phyloP scores from a whole-genome alignment of 2,888 invertebrate species.

The Tubulanus polymorphus region DNA sequence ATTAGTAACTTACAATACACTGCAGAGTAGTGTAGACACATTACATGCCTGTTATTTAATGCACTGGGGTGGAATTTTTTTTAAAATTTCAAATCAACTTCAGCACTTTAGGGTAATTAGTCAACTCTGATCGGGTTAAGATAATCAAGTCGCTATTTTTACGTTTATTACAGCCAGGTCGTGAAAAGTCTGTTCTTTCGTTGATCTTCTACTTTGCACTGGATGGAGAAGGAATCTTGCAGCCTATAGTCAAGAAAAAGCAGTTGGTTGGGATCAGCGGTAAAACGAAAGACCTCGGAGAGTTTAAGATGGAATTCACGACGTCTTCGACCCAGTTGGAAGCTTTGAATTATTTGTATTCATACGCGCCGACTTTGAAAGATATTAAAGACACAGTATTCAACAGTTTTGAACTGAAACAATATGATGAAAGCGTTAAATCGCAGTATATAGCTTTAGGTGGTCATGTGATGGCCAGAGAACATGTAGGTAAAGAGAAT shows the following conservation, averaged over 20 bases:
- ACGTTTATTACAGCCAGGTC: too few relatives aligned
- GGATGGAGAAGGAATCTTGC: conserved; percentile 57
- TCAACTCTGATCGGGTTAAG: too few relatives aligned
- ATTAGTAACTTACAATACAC: too few relatives aligned
- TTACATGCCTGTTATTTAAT: too few relatives aligned
- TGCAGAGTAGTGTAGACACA: too few relatives aligned
- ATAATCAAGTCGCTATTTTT: too few relatives aligned
- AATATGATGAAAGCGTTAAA: conserved; percentile 37
- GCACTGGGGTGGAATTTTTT: too few relatives aligned
- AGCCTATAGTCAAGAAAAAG: conserved; percentile 34
- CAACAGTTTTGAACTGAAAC: conserved; percentile 34
- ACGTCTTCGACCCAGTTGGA: conserved; percentile 34
- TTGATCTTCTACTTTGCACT: conserved; percentile 56
- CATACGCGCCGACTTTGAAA: conserved; percentile 34
- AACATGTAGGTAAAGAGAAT: conserved; percentile 48
- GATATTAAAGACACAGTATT: conserved; percentile 40
- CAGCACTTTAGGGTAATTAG: too few relatives aligned
- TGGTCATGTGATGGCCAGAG: conserved; percentile 39
- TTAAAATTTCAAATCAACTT: too few relatives aligned
- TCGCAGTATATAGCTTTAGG: conserved; percentile 36
- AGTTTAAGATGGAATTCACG: conserved; percentile 65
- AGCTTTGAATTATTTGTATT: conserved; percentile 38
- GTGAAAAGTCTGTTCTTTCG: conserved; percentile 32
- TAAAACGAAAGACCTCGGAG: conserved; percentile 71
- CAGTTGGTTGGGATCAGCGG: conserved; percentile 65